phyloP scores from a whole-genome alignment of 2,113 vertebrate species.

The Barbus barbus region DNA sequence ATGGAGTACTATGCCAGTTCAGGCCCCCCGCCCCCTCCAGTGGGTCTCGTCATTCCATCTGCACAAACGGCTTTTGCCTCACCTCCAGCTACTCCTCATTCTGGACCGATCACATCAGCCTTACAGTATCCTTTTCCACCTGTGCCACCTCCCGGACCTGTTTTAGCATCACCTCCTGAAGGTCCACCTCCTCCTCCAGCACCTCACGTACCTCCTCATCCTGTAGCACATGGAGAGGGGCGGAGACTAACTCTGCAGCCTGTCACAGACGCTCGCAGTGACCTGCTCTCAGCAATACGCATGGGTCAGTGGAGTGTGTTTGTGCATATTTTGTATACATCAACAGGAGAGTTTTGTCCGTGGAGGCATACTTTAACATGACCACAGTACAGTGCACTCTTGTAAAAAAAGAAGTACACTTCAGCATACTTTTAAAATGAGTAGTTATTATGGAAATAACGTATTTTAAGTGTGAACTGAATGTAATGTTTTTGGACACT shows the following conservation, averaged over 20 bases:
- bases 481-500: neutral
- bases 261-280: constrained; percentile 78
- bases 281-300: constrained; percentile 85
- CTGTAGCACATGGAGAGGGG: constrained; percentile 7
- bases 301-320: constrained; percentile 55
- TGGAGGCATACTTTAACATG: neutral
- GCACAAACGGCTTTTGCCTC: constrained; percentile 83
- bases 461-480: neutral
- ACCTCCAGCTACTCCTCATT: constrained; percentile 73
- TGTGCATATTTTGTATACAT: neutral
- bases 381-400: neutral
- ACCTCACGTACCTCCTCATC: constrained; percentile 53
- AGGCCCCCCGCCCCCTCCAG: constrained; percentile 65
- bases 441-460: neutral
- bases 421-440: neutral
- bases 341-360: neutral
- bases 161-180: constrained; percentile 73
- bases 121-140: constrained; percentile 66
- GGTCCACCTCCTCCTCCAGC: constrained; percentile 72
- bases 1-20: constrained; percentile 79
- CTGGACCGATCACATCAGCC: constrained; percentile 53
- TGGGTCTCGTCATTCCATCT: constrained; percentile 80
- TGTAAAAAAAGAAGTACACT: neutral
- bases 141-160: constrained; percentile 70
- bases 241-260: constrained; percentile 56